Evolutionary conservation across 2,113 vertebrate species (phyloP).

Genomic region (Cairina moschata): DNA sequence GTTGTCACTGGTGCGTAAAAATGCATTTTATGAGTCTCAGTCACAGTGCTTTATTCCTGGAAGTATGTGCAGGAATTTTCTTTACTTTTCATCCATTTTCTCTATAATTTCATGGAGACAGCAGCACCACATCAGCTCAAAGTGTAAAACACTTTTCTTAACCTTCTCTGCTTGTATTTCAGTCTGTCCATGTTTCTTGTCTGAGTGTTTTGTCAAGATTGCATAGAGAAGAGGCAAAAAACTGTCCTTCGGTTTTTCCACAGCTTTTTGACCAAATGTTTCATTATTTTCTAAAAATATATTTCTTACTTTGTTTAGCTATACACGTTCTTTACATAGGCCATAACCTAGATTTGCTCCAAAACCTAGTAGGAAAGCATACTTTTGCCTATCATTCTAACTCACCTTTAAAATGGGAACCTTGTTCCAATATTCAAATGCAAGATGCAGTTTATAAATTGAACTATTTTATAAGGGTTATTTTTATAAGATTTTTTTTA

Average conservation of each 20-base stretch:
- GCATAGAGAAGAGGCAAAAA: background rate
- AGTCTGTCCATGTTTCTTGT: background rate
- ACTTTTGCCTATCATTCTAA: background rate
- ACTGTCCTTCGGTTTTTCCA: background rate
- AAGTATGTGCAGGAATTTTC: background rate
- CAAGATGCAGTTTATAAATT: background rate
- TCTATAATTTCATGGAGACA: background rate
- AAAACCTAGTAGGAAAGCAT: background rate
- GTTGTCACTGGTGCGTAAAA: background rate
- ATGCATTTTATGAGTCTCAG: accelerated
- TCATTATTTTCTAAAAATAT: background rate
- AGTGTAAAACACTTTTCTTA: background rate
- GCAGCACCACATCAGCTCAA: background rate
- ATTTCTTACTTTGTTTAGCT: background rate
- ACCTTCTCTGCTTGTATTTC: background rate
- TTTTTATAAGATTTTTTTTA: background rate
- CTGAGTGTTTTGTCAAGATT: background rate
- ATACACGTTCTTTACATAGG: background rate
- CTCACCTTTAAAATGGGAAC: background rate
- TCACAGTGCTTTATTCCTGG: background rate
- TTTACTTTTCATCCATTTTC: background rate
- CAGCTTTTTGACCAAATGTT: background rate
- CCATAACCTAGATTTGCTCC: background rate
- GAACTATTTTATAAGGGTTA: background rate
- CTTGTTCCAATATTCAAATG: background rate